These are phyloP conservation scores for Polia nebulosa DNA, from an alignment of 2,888 invertebrate genomes.

Conservation along the genomic window DNA sequence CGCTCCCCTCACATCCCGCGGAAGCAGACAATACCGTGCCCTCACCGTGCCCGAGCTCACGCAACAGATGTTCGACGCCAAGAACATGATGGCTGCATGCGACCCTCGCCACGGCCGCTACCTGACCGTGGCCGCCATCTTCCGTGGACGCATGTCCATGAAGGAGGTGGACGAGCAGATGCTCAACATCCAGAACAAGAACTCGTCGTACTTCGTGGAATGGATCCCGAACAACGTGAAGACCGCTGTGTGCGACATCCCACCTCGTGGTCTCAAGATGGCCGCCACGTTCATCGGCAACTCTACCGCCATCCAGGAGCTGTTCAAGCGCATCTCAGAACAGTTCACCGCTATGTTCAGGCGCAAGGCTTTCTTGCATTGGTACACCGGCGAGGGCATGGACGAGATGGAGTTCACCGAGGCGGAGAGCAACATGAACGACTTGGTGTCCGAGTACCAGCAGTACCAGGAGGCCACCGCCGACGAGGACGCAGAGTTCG, in stretches of 20 bases:
- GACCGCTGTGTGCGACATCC: constrained; percentile 95
- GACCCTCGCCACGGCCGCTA: constrained; percentile 98
- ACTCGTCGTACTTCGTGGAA: constrained; percentile 97
- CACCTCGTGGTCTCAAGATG: constrained; percentile 97
- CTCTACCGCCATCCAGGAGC: constrained; percentile 97
- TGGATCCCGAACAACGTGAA: constrained; percentile 98
- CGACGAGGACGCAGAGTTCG: constrained; percentile 96
- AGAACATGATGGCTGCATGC: constrained; percentile 99
- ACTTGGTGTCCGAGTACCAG: constrained; percentile 98
- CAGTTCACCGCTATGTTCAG: constrained; percentile 99
- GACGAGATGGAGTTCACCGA: constrained; percentile 99
- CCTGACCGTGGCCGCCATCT: constrained; percentile 97
- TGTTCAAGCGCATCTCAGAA: constrained; percentile 97
- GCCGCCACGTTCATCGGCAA: constrained; percentile 98
- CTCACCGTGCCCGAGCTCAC: constrained; percentile 96
- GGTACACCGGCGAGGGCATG: constrained; percentile 99
- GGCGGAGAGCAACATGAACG: constrained; percentile 98
- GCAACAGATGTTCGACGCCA: constrained; percentile 98
- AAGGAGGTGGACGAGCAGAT: constrained; percentile 98
- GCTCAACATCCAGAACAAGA: constrained; percentile 98
- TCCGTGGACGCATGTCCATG: constrained; percentile 98
- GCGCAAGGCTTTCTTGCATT: constrained; percentile 99
- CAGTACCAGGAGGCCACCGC: constrained; percentile 98
- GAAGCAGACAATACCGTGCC: constrained; percentile 97
- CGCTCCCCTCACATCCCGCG: constrained; percentile 95